Base-by-base conservation (phyloP, 92 coral and sea anemone species). In the Siderastrea radians region DNA sequence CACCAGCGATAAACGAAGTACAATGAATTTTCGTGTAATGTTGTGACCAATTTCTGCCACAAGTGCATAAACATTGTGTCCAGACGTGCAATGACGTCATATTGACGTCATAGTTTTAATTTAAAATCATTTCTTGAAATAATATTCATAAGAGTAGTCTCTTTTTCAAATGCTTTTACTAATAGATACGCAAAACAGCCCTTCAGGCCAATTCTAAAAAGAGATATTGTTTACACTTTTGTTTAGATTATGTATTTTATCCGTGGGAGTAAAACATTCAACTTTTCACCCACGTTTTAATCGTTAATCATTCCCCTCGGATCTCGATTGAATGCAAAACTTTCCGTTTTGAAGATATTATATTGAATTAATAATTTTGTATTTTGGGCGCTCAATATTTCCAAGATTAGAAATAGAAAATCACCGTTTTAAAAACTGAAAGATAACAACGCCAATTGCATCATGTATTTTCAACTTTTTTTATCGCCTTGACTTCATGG, bases 21-120 rank as follows among this genome's bases (percentile, higher is more conserved):
- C 45, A 7, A 26, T 7, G 13, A 67, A 45, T 67, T 55, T 67
- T 43, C 72, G 72, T 67, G 49, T 67, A 9, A 26, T 44, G 47
- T 67, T 67, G 3, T 67, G 49, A 45, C 49, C 72, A 70, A 11
- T 70, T 70, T 53, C 19, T 17, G 43, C 68, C 44, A 11, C 11
- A 54, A 60, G 51, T 81, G 66, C n/a, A 68, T 10, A 3, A 47
- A 43, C 49, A 57, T 55, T 82, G 68, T 70, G 53, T 70, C 13
- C 1, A n/a, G 61, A 87, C 68, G 73, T 54, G 49, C 80, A 49
- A 63, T 85, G 90, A 90, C 93, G 93, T 90, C 86, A 75, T 53
- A 17, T 19, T 85, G 87, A 90, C 90, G 90, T 86, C 86, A 81
- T 57, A 43, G 87, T 85, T 53, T 55, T 50, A 49, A 85, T 63